phyloP scores from a whole-genome alignment of 2,113 vertebrate genomes.

The Oenanthe oenanthe region DNA sequence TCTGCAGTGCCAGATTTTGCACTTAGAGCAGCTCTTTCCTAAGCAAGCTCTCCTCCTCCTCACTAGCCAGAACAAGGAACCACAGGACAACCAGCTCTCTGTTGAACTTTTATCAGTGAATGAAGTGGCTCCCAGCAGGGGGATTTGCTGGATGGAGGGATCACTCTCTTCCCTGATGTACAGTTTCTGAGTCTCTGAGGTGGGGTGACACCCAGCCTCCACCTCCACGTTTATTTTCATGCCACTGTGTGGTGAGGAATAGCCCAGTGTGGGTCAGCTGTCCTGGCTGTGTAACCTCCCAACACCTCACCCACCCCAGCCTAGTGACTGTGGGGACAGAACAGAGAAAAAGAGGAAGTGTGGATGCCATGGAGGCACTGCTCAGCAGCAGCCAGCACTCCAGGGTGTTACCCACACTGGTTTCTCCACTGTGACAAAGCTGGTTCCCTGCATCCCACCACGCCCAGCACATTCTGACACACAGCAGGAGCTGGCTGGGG shows the following conservation, averaged over 20 bases:
- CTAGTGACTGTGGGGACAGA: not conserved
- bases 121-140: not conserved
- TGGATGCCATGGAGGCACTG: not conserved
- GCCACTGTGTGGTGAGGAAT: not conserved
- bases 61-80: rapidly evolving
- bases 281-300: not conserved
- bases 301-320: not conserved
- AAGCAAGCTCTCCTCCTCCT: not conserved
- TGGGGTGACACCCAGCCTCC: not conserved
- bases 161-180: not conserved
- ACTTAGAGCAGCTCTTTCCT: not conserved
- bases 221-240: not conserved
- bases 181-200: not conserved
- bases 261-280: not conserved
- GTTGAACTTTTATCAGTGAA: not conserved
- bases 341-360: not conserved
- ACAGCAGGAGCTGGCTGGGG: not conserved
- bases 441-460: rapidly evolving
- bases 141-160: not conserved
- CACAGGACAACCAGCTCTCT: not conserved
- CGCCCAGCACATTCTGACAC: not conserved
- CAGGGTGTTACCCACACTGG: rapidly evolving
- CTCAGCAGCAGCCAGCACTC: not conserved
- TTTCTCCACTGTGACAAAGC: not conserved
- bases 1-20: not conserved